These are phyloP conservation scores for Smittia sp. DNA, from an alignment of 2,888 invertebrate species.

Conservation along the genomic window DNA sequence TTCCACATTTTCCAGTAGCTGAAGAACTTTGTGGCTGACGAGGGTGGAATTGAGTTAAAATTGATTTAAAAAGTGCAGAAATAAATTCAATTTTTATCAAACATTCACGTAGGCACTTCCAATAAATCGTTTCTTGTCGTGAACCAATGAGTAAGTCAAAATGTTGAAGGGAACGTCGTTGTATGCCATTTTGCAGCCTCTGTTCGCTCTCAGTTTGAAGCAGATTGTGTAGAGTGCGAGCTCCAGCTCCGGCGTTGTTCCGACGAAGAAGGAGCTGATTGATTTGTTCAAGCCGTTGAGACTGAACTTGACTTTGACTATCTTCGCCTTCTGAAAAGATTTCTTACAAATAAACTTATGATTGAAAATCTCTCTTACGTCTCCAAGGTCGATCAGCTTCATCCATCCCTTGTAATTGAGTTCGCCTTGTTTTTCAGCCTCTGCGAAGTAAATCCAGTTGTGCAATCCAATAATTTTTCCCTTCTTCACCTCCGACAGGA, in stretches of 20 bases:
- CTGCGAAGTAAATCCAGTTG: conserved; percentile 84
- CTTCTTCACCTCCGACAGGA: conserved; percentile 81
- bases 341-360: no score
- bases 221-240: conserved; percentile 87
- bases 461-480: conserved; percentile 79
- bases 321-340: conserved; percentile 70
- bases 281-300: conserved; percentile 72
- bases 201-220: conserved; percentile 71
- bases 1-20: no score
- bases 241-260: conserved; percentile 88
- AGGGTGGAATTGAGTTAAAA: no score
- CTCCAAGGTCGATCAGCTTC: conserved; percentile 66
- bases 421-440: conserved; percentile 68
- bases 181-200: conserved; percentile 70
- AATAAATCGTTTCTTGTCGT: conserved; percentile 73
- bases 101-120: conserved; percentile 65
- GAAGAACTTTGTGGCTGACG: no score
- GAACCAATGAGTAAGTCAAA: conserved; percentile 69
- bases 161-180: conserved; percentile 70
- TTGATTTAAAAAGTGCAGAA: no score
- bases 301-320: conserved; percentile 69
- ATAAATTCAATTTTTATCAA: neutral
- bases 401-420: conserved; percentile 78
- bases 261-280: conserved; percentile 74
- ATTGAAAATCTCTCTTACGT: no score